Base-by-base conservation (phyloP, 64 coral and sea anemone species). In the Montipora cactus region DNA sequence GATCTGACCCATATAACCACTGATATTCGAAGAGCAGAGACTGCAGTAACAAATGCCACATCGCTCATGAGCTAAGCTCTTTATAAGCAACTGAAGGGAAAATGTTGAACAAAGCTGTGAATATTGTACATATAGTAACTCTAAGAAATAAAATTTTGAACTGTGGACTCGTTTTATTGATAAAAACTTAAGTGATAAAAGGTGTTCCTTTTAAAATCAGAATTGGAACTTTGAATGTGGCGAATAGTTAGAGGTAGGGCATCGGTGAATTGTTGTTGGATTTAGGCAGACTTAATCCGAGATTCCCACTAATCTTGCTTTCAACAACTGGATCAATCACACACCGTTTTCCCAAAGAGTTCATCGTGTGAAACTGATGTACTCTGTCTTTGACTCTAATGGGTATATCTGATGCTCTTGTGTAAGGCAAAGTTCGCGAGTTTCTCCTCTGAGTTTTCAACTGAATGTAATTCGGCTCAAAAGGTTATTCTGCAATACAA, bases 1-100 rank as follows among this genome's bases (percentile, higher is more conserved):
- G 96, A 98, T 37, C 81, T 98, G 64, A 95, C 96, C 28, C 96
- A 98, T 52, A 98, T 98, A 46, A 95, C 91, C 7, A 71, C 75
- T 81, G 96, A 98, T 14, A 98, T 98, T 9, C 93, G 84, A 49
- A 75, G 96, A 77, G 88, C 94, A 2, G 96, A 98, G 80, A 91
- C 75, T 3, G 79, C 88, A 3, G 70, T 55, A 5, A 88, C 94
- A 0, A 78, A 67, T 76, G 62, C 75, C 7, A 87, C 79, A 13
- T 90, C 81, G 4, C 22, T 72, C 9, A 92, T 86, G 82, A 86
- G 82, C 47, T 86, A 46, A 86, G 50, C 18, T 22, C 4, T 70
- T 19, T 1, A 86, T 23, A 19, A 22, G 66, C 46, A 86, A 20
- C 21, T 13, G 66, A 18, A 23, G 45, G 9, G 37, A 37, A 37